These are phyloP conservation scores for Sepioteuthis lessoniana DNA, from an alignment of 2,888 invertebrate genomes.

Conservation along the genomic window DNA sequence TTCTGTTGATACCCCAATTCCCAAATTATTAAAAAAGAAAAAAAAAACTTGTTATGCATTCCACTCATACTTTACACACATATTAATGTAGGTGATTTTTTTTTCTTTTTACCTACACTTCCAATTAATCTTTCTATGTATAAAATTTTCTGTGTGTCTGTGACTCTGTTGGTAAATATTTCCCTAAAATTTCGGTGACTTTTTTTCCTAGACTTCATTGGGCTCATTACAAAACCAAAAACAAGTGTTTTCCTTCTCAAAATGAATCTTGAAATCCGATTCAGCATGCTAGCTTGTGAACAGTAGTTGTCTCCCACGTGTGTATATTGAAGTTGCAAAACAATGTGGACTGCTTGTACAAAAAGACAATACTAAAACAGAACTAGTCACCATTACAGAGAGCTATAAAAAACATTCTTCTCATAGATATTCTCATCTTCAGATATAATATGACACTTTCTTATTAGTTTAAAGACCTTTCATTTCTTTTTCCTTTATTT, in stretches of 20 bases:
- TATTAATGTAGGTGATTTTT: neutral
- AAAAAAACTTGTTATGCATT: neutral
- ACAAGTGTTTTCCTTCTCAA: conserved; percentile 8
- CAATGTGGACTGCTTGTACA: neutral
- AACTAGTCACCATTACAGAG: conserved; percentile 33
- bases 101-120: neutral
- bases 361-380: neutral
- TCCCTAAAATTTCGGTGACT: neutral
- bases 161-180: neutral
- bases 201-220: conserved; percentile 33
- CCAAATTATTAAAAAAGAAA: neutral
- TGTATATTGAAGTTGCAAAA: neutral
- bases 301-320: neutral
- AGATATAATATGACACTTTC: neutral
- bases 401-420: neutral
- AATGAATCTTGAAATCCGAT: neutral
- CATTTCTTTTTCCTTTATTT: neutral
- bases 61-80: neutral
- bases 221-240: conserved; percentile 20
- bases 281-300: conserved; percentile 13
- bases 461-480: neutral
- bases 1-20: neutral
- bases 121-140: neutral
- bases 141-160: neutral
- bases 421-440: neutral